These are phyloP conservation scores for Agrotis exclamationis DNA, from an alignment of 2,888 invertebrate genomes.

Conservation along the genomic window DNA sequence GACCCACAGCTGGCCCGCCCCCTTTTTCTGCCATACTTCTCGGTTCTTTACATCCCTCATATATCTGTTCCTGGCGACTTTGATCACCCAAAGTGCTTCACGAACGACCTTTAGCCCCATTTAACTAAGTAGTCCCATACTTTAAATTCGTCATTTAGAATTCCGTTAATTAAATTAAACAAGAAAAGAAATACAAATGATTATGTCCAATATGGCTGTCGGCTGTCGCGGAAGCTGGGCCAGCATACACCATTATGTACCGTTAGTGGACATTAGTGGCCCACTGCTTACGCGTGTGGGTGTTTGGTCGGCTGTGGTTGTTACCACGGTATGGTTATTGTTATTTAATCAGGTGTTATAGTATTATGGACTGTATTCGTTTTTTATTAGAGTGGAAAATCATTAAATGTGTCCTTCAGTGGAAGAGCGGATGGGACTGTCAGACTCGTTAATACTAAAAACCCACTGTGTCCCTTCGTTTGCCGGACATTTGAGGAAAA, in stretches of 20 bases:
- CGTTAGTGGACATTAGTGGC: slow-evolving; percentile 68
- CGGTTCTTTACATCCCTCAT: too few species aligned
- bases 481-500: too few species aligned
- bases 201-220: slow-evolving; percentile 44
- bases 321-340: slow-evolving; percentile 21
- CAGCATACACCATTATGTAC: slow-evolving; percentile 63
- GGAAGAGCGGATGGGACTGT: too few species aligned
- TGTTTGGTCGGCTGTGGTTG: slow-evolving; percentile 26
- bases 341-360: slow-evolving; percentile 35
- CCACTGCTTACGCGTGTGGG: slow-evolving; percentile 69
- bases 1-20: too few species aligned
- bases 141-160: slow-evolving; percentile 12
- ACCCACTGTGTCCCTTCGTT: too few species aligned
- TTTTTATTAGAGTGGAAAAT: not conserved
- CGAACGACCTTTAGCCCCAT: not conserved
- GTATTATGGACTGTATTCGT: not conserved
- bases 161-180: slow-evolving; percentile 46
- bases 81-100: not conserved
- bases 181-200: slow-evolving; percentile 50
- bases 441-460: too few species aligned
- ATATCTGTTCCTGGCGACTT: too few species aligned
- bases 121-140: not conserved
- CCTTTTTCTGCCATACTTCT: too few species aligned
- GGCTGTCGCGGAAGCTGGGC: slow-evolving; percentile 49
- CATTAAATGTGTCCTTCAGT: not conserved